Evolutionary conservation across 2,888 invertebrate species (phyloP).

Genomic region (Cynaeus angustus): DNA sequence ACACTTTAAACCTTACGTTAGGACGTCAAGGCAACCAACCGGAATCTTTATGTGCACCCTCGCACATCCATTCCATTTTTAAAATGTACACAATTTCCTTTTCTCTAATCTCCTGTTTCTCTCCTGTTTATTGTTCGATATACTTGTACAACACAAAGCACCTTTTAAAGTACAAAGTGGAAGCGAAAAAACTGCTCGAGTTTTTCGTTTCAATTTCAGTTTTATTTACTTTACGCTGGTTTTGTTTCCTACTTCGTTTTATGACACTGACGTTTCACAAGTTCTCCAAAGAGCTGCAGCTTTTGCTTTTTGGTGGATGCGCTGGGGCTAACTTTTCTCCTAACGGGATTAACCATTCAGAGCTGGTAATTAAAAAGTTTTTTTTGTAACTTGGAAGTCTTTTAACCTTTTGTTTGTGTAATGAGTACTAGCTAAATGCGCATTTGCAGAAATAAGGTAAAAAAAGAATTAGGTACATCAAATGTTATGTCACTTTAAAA

Average conservation of each 20-base stretch:
- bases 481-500: too few species aligned
- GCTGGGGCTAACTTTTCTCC: not conserved
- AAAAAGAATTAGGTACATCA: too few species aligned
- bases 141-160: not conserved
- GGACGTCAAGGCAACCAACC: conserved; percentile 42
- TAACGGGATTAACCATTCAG: too few species aligned
- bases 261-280: not conserved
- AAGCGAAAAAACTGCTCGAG: not conserved
- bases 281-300: not conserved
- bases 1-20: conserved; percentile 52
- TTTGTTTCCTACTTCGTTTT: conserved; percentile 1
- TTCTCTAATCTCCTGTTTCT: conserved; percentile 37
- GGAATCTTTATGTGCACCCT: conserved; percentile 37
- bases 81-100: conserved; percentile 36
- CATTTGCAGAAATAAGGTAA: too few species aligned
- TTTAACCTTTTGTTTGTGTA: too few species aligned
- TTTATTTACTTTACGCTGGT: not conserved
- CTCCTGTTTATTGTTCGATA: conserved; percentile 31
- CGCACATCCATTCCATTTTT: conserved; percentile 21
- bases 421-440: too few species aligned
- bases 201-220: not conserved
- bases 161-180: not conserved
- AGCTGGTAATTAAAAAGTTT: not conserved
- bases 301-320: conserved; percentile 8
- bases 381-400: too few species aligned